Percentiles rank a stretch among this genome's conserved stretches.
Conservation (phyloP, 1,140 invertebrate species). For the Tribolium madens region DNA sequence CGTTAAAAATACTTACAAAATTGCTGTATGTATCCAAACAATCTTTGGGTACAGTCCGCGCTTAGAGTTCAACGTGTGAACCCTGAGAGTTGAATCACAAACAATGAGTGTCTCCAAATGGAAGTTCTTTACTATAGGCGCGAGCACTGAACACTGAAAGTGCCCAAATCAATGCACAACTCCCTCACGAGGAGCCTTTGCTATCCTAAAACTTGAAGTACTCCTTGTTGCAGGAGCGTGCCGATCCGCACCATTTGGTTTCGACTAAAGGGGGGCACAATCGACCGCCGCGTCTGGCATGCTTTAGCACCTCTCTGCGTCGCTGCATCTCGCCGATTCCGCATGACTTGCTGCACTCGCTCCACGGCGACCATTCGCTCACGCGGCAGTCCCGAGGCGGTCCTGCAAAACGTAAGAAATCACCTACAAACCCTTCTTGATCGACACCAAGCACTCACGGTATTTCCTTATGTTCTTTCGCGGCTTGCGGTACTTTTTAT, state of each 20-base stretch:
- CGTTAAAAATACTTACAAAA: conserved; percentile 54
- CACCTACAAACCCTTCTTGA: neutral
- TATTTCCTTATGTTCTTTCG: conserved; percentile 62
- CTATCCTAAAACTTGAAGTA: conserved; percentile 67
- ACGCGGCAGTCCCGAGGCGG: conserved; percentile 82
- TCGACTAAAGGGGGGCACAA: conserved; percentile 85
- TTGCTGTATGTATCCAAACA: conserved; percentile 46
- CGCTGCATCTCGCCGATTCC: conserved; percentile 89
- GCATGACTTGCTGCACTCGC: conserved; percentile 85
- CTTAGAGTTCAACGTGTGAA: conserved; percentile 45
- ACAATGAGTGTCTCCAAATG: conserved; percentile 22
- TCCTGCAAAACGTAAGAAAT: conserved; percentile 63
- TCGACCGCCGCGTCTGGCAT: conserved; percentile 79
- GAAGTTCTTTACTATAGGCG: conserved; percentile 11
- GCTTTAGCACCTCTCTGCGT: conserved; percentile 79
- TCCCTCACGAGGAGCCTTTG: neutral
- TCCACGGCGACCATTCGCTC: conserved; percentile 89
- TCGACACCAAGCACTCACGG: conserved; percentile 57
- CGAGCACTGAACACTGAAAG: conserved; percentile 41
- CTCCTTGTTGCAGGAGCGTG: conserved; percentile 73
- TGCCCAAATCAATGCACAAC: conserved; percentile 15
- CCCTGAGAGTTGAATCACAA: conserved; percentile 45
- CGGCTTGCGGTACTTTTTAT: conserved; percentile 66
- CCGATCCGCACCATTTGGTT: conserved; percentile 88
- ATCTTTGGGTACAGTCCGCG: conserved; percentile 25